phyloP scores from a whole-genome alignment of 1,140 invertebrate genomes.

The Drosophila sproati region DNA sequence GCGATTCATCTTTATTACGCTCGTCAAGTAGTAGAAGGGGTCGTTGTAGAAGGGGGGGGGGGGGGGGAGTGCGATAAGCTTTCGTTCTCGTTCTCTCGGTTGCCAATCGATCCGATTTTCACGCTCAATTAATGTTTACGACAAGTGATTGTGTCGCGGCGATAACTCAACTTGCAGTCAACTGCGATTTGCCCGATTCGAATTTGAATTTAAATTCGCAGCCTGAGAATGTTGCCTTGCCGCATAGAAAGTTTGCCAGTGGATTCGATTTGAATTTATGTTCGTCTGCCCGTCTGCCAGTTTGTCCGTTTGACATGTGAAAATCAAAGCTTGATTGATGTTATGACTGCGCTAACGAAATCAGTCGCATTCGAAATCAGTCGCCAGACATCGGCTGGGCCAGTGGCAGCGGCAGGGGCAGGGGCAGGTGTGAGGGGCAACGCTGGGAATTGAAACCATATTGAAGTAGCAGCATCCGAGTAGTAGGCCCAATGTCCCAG shows the following conservation, averaged over 20 bases:
- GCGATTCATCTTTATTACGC: background rate
- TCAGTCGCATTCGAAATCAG: slow-evolving; percentile 43
- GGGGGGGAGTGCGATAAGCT: background rate
- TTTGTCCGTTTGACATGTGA: slow-evolving; percentile 63
- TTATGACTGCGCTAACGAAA: slow-evolving; percentile 51
- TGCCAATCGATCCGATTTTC: slow-evolving; percentile 49
- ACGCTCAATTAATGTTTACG: slow-evolving; percentile 80
- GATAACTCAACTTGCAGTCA: slow-evolving; percentile 58
- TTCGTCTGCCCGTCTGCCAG: slow-evolving; percentile 21
- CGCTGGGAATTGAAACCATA: slow-evolving; percentile 14
- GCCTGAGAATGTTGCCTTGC: slow-evolving; percentile 54
- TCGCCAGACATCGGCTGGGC: background rate
- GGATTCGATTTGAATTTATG: slow-evolving; percentile 73
- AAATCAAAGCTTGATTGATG: slow-evolving; percentile 80
- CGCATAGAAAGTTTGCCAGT: slow-evolving; percentile 62
- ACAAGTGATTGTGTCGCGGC: slow-evolving; percentile 77
- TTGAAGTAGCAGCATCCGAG: slow-evolving; percentile 1
- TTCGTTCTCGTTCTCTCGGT: slow-evolving; percentile 5
- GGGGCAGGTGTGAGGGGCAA: background rate
- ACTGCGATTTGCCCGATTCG: slow-evolving; percentile 18
- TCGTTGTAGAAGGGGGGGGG: no score
- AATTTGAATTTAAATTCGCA: slow-evolving; percentile 21
- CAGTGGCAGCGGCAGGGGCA: background rate
- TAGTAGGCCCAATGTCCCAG: background rate
- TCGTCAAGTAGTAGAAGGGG: no score